These are phyloP conservation scores for Aplysia californica DNA, from an alignment of 1,140 invertebrate species.

Conservation along the genomic window DNA sequence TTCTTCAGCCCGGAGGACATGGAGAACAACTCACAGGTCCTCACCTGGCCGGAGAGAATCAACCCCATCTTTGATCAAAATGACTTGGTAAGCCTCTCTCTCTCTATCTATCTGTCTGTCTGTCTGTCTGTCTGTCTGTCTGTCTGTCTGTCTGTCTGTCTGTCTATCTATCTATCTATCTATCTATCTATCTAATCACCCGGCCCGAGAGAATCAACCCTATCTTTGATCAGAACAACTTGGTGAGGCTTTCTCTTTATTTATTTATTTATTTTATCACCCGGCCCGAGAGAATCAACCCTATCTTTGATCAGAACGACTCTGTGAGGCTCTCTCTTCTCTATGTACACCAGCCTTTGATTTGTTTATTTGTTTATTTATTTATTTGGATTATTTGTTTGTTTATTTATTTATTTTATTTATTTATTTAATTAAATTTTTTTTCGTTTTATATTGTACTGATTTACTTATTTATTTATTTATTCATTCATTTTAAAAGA, in stretches of 20 bases:
- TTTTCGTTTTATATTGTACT: too few relatives aligned
- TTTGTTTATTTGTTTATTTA: background rate
- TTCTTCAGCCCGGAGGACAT: slow-evolving; percentile 65
- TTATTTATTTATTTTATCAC: slow-evolving; percentile 37
- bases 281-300: slow-evolving; percentile 65
- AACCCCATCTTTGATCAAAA: slow-evolving; percentile 66
- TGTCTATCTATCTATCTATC: too few relatives aligned
- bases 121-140: background rate
- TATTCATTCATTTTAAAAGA: too few relatives aligned
- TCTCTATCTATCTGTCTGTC: too few relatives aligned
- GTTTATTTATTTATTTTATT: background rate
- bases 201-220: slow-evolving; percentile 66
- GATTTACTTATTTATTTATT: too few relatives aligned
- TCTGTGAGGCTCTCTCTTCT: background rate
- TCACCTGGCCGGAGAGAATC: slow-evolving; percentile 66
- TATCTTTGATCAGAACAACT: slow-evolving; percentile 66
- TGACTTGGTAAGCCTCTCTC: slow-evolving; percentile 58
- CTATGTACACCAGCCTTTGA: background rate
- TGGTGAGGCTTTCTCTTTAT: slow-evolving; percentile 52
- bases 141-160: background rate
- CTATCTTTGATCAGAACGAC: slow-evolving; percentile 67
- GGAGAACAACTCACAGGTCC: slow-evolving; percentile 63
- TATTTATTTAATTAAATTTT: background rate
- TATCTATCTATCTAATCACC: slow-evolving; percentile 37
- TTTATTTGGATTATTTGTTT: background rate